Conservation (phyloP, 2,888 invertebrate genomes). For the Drosophila putrida region DNA sequence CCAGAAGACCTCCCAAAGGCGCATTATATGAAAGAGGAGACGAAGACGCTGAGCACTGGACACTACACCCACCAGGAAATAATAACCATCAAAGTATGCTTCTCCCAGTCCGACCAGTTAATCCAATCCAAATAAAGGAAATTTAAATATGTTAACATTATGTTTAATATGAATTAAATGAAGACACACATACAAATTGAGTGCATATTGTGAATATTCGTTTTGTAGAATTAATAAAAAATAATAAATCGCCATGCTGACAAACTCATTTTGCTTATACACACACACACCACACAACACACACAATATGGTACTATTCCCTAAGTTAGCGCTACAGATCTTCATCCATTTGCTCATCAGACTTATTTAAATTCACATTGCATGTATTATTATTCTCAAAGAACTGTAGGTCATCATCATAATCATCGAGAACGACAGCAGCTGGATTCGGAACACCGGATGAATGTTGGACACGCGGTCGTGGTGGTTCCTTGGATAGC, state of each 20-base stretch:
- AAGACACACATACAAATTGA: constrained; percentile 37
- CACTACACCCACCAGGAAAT: too few relatives aligned
- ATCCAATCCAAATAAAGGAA: not conserved
- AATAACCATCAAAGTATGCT: too few relatives aligned
- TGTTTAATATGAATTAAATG: constrained; percentile 35
- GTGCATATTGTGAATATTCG: constrained; percentile 35
- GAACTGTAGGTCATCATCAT: constrained; percentile 78
- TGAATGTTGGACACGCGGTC: not conserved
- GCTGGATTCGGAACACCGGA: not conserved
- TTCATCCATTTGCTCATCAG: constrained; percentile 84
- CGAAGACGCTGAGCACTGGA: too few relatives aligned
- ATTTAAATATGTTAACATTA: constrained; percentile 15
- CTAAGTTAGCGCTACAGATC: constrained; percentile 66
- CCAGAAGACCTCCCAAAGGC: too few relatives aligned
- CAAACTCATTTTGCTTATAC: constrained; percentile 28
- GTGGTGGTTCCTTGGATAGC: constrained; percentile 32
- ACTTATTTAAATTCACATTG: constrained; percentile 85
- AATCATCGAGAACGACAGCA: constrained; percentile 66
- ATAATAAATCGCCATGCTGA: constrained; percentile 18
- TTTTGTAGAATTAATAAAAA: constrained; percentile 22
- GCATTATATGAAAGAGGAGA: too few relatives aligned
- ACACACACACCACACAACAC: too few relatives aligned
- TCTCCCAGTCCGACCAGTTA: too few relatives aligned
- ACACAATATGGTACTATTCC: constrained; percentile 4
- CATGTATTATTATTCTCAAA: constrained; percentile 84